These are phyloP conservation scores for Spisula subtruncata DNA, from an alignment of 2,888 invertebrate species.

Conservation along the genomic window DNA sequence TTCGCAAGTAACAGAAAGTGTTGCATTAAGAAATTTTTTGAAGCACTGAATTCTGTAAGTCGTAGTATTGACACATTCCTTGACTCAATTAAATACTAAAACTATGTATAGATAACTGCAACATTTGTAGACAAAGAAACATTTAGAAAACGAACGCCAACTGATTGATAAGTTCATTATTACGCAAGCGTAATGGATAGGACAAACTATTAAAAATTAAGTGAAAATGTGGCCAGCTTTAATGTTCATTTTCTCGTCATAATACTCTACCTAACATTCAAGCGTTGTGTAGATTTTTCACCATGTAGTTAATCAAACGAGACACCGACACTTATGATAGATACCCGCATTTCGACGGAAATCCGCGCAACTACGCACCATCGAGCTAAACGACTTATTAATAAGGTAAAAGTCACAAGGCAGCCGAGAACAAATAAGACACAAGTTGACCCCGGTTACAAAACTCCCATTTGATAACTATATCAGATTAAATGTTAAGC, in stretches of 20 bases:
- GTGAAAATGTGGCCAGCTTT: background rate
- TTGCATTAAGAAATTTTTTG: no score
- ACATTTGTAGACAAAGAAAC: background rate
- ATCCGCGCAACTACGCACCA: background rate
- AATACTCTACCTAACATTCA: background rate
- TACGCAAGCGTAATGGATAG: background rate
- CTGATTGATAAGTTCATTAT: background rate
- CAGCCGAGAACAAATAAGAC: constrained; percentile 20
- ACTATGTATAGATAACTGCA: background rate
- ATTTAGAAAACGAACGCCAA: background rate
- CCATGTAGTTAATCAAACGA: constrained; percentile 4
- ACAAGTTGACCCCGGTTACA: constrained; percentile 5
- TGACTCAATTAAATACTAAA: no score
- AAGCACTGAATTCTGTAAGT: no score
- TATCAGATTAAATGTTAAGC: constrained; percentile 24
- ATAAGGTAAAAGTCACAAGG: constrained; percentile 28
- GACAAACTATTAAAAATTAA: background rate
- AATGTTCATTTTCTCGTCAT: constrained; percentile 14
- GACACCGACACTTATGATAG: constrained; percentile 12
- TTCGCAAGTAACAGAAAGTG: no score
- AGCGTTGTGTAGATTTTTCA: constrained; percentile 17
- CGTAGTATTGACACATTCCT: no score
- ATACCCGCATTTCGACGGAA: background rate
- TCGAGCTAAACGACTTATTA: constrained; percentile 10
- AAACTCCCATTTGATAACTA: constrained; percentile 11